phyloP scores from a whole-genome alignment of 2,888 invertebrate genomes.

The Deilephila elpenor region DNA sequence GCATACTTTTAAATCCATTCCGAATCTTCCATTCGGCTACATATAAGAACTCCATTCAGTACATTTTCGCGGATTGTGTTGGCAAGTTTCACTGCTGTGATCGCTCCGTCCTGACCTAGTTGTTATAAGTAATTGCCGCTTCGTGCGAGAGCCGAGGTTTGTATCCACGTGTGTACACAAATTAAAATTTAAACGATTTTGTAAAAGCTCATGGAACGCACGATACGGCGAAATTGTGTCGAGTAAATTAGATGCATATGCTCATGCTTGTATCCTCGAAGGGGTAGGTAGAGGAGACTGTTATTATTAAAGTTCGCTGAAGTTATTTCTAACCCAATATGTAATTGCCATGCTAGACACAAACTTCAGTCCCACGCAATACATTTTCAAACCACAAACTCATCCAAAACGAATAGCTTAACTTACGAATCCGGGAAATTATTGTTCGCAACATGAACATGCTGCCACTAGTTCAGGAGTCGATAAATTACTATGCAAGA shows the following conservation, averaged over 20 bases:
- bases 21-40: neutral
- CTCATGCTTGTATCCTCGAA: no score
- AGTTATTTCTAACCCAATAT: no score
- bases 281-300: no score
- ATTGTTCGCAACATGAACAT: no score
- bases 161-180: constrained; percentile 11
- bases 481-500: no score
- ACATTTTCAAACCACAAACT: no score
- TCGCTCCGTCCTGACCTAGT: constrained; percentile 1
- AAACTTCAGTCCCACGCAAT: no score
- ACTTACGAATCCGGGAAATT: no score
- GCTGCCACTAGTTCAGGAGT: no score
- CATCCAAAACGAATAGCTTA: no score
- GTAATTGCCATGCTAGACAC: no score
- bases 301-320: no score
- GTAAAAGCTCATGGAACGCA: neutral
- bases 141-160: constrained; percentile 5
- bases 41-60: neutral
- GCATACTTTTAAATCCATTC: neutral
- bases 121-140: constrained; percentile 18
- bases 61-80: neutral
- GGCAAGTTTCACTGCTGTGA: neutral
- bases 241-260: neutral
- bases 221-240: neutral
- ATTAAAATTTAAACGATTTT: constrained; percentile 4